Conservation (phyloP, 2,888 invertebrate species). For the Hirtodrosophila histrioides region DNA sequence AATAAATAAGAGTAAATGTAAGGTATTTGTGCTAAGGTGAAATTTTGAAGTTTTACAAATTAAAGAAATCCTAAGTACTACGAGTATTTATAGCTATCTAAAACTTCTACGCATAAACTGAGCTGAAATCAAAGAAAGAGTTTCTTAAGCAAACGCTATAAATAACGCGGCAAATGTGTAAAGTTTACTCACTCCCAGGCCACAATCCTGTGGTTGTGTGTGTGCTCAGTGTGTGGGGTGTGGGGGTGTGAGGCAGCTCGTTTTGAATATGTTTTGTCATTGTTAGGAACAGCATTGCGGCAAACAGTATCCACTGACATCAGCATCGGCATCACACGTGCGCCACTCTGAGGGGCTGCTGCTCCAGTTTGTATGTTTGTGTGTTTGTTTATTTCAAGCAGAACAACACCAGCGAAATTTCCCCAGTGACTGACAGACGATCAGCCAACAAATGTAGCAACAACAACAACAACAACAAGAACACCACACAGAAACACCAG, state of each 20-base stretch:
- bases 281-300: slow-evolving; percentile 61
- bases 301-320: slow-evolving; percentile 58
- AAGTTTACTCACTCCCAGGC: slow-evolving; percentile 56
- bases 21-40: too few species aligned
- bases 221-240: background rate
- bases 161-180: slow-evolving; percentile 72
- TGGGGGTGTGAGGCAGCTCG: slow-evolving; percentile 28
- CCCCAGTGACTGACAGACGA: slow-evolving; percentile 77
- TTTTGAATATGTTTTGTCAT: slow-evolving; percentile 72
- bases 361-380: slow-evolving; percentile 7
- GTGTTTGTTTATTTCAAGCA: slow-evolving; percentile 34
- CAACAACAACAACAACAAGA: slow-evolving; percentile 21
- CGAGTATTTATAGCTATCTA: too few species aligned
- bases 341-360: slow-evolving; percentile 36
- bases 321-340: slow-evolving; percentile 60
- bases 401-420: slow-evolving; percentile 65
- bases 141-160: slow-evolving; percentile 50
- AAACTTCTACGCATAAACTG: slow-evolving; percentile 28
- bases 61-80: too few species aligned
- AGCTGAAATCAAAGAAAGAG: slow-evolving; percentile 28
- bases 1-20: slow-evolving; percentile 10
- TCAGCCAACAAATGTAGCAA: slow-evolving; percentile 57
- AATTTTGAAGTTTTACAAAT: too few species aligned
- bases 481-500: background rate
- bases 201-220: slow-evolving; percentile 22